Percentiles rank a stretch among this genome's conserved stretches.
phyloP scores from a whole-genome alignment of 2,888 invertebrate species.

The Athalia circularis region DNA sequence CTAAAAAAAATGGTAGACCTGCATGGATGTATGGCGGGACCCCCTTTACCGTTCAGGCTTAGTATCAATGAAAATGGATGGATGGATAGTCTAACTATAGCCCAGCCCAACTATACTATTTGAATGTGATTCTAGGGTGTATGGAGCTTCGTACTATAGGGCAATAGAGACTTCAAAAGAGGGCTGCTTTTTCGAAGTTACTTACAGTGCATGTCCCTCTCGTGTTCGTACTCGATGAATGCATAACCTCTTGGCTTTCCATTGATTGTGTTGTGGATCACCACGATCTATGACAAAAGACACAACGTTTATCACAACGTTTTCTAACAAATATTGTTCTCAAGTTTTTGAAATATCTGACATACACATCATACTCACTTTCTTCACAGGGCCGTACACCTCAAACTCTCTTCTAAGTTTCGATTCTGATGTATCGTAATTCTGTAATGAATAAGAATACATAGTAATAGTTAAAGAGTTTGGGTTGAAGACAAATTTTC shows the following conservation, averaged over 20 bases:
- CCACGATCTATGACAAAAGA: conserved; percentile 84
- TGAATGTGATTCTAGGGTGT: conserved; percentile 71
- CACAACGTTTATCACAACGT: too few relatives aligned
- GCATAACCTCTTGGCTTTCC: conserved; percentile 99
- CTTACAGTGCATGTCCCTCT: conserved; percentile 99
- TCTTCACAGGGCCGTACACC: conserved; percentile 97
- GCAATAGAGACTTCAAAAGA: conserved; percentile 47
- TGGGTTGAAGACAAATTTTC: not conserved
- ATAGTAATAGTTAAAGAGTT: conserved; percentile 39
- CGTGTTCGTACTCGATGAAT: conserved; percentile 99
- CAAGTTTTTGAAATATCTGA: not conserved
- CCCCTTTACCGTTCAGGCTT: conserved; percentile 64
- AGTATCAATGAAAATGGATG: conserved; percentile 63
- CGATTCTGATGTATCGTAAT: conserved; percentile 99
- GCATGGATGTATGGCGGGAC: conserved; percentile 65
- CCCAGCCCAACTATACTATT: conserved; percentile 67
- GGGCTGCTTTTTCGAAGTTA: conserved; percentile 70
- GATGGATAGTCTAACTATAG: conserved; percentile 62
- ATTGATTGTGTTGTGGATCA: conserved; percentile 90
- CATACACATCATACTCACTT: conserved; percentile 78
- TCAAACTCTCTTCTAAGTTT: conserved; percentile 98
- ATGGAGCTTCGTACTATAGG: conserved; percentile 64
- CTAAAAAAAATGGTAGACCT: conserved; percentile 63
- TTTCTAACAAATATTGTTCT: not conserved
- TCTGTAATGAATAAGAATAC: conserved; percentile 79